Evolutionary conservation across 2,797 vertebrate species (phyloP).

Genomic region (Chaunax sp.): DNA sequence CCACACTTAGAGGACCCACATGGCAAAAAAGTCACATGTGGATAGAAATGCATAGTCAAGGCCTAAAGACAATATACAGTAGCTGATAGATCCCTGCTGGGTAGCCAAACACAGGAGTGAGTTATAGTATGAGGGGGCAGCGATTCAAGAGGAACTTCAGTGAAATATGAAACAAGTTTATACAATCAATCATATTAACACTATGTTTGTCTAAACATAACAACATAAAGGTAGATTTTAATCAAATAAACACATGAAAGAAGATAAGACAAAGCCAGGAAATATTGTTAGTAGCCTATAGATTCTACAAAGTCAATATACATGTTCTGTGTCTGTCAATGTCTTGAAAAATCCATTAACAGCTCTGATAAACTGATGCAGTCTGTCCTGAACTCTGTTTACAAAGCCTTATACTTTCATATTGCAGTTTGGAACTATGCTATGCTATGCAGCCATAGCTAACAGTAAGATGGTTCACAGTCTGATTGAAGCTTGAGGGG

Average conservation of each 20-base stretch:
- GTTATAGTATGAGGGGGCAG: conserved; percentile 40
- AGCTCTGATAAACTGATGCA: conserved; percentile 38
- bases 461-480: conserved; percentile 79
- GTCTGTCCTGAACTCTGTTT: conserved; percentile 64
- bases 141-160: conserved; percentile 51
- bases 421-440: conserved; percentile 56
- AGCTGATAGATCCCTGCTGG: conserved; percentile 36
- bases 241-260: conserved; percentile 45
- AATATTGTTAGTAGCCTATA: conserved; percentile 19
- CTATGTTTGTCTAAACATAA: conserved; percentile 40
- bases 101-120: conserved; percentile 52
- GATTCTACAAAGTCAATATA: too few relatives aligned
- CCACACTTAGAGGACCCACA: conserved; percentile 76
- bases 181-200: conserved; percentile 58
- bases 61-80: conserved; percentile 53
- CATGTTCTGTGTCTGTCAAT: too few relatives aligned
- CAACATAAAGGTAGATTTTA: conserved; percentile 39
- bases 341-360: too few relatives aligned
- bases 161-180: conserved; percentile 58
- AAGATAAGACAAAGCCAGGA: conserved; percentile 34
- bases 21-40: conserved; percentile 79
- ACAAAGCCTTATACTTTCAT: conserved; percentile 57
- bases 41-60: conserved; percentile 64
- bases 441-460: conserved; percentile 67
- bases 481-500: conserved; percentile 81